These are phyloP conservation scores for Coenonympha glycerion DNA, from an alignment of 2,888 invertebrate genomes.

Conservation along the genomic window DNA sequence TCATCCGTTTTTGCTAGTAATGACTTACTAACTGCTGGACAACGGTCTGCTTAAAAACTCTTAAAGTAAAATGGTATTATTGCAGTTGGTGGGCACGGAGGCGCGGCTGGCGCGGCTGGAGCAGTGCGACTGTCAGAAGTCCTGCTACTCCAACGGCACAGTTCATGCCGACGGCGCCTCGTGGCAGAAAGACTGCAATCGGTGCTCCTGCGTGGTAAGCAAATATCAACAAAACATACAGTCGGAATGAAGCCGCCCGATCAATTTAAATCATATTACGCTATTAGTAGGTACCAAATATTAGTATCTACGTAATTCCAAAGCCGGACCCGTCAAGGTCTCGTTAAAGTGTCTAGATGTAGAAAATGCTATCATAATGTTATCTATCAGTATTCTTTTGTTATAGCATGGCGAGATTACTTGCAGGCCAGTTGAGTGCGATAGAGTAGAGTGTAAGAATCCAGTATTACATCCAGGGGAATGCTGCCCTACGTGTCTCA, in stretches of 20 bases:
- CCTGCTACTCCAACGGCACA: constrained; percentile 87
- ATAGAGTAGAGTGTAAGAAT: constrained; percentile 84
- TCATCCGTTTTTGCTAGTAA: too few species aligned
- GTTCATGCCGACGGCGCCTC: constrained; percentile 88
- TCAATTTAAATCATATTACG: too few species aligned
- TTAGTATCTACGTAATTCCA: too few species aligned
- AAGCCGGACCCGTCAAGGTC: too few species aligned
- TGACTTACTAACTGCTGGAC: too few species aligned
- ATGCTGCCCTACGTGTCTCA: constrained; percentile 90
- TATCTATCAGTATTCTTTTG: background rate
- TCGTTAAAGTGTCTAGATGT: background rate
- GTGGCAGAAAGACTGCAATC: constrained; percentile 90
- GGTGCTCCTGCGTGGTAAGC: constrained; percentile 90
- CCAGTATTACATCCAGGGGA: constrained; percentile 85
- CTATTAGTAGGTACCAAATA: too few species aligned
- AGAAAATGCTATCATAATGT: too few species aligned
- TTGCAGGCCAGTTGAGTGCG: constrained; percentile 89
- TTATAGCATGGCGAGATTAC: constrained; percentile 88
- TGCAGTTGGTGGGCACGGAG: constrained; percentile 86
- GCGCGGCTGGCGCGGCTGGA: constrained; percentile 85
- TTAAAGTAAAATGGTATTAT: background rate
- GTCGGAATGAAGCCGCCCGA: too few species aligned
- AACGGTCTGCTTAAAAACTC: too few species aligned
- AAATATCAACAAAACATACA: too few species aligned
- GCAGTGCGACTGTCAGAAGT: constrained; percentile 93